Evolutionary conservation across 2,113 vertebrate species (phyloP), one percentile per base, ranked within the genome.

Genomic region (Alligator sinensis): DNA sequence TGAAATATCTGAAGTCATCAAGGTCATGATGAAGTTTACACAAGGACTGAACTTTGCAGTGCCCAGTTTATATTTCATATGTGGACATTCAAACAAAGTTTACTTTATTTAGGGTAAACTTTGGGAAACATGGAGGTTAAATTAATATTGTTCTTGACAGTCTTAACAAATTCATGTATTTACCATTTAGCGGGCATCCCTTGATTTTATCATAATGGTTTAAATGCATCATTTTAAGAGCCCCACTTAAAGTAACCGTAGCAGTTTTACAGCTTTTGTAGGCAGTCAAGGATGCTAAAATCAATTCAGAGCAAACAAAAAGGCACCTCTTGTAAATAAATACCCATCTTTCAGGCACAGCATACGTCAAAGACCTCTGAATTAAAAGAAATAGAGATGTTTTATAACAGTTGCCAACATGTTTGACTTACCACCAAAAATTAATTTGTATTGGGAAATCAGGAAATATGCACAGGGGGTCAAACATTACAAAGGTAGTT

Each of bases 1-100:
- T 94, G 87, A 93, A 84, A 86, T 95, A 78, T 70, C 76, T 78
- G 4, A 84, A 96, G 66, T 85, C 78, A 77, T 79, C 58, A 87
- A 88, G 91, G 91, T 88, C 66, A 87, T 59, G 4, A 62, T 80
- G 58, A 88, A 62, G 76, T 96, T 88, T 92, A 84, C 68, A 25
- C 22, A 58, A 80, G 9, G 24, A 70, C 58, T 86, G 86, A 60
- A 91, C 38, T 80, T 77, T 59, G 17, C 17, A 85, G 85, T 87
- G 30, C 47, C 92, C 61, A 38, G 82, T 94, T 83, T 58, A 62
- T 34, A 17, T 89, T 97, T 86, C 86, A 86, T 91, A 22, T 89
- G 55, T 68, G 88, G 64, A 66, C 64, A 12, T 30, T 90, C 72
- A 93, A 94, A 87, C 81, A 92, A n/a, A 84, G 30, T 91, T 92